Evolutionary conservation across 2,888 invertebrate species (phyloP).

Genomic region (Aleiodes leptofemur): DNA sequence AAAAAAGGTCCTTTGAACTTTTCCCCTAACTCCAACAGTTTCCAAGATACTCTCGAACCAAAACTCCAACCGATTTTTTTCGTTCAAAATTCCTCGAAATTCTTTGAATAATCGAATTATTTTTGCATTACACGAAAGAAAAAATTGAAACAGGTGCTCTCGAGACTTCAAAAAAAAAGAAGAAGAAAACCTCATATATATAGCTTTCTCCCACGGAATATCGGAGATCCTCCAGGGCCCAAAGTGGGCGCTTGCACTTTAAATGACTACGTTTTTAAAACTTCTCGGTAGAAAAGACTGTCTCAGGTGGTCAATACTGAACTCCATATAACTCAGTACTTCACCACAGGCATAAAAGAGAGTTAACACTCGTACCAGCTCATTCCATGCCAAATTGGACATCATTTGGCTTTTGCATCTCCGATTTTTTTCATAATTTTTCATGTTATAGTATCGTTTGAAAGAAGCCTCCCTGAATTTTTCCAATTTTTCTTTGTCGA

Average conservation of each 20-base stretch:
- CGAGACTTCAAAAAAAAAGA: neutral
- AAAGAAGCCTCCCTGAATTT: neutral
- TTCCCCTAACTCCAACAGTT: too few species aligned
- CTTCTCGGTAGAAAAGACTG: slow-evolving; percentile 20
- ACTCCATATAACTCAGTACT: slow-evolving; percentile 15
- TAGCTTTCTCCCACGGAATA: slow-evolving; percentile 30
- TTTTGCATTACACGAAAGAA: neutral
- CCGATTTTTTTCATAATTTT: too few species aligned
- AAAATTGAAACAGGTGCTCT: slow-evolving; percentile 10
- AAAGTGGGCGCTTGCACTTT: slow-evolving; percentile 18
- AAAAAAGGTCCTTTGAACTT: too few species aligned
- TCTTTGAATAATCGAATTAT: neutral
- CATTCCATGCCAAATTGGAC: neutral
- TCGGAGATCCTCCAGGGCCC: slow-evolving; percentile 3
- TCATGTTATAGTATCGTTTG: neutral
- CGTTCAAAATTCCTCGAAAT: too few species aligned
- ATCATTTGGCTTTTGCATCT: too few species aligned
- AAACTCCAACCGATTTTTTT: too few species aligned
- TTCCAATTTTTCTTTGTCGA: too few species aligned
- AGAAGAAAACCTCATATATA: neutral
- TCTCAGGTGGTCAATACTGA: slow-evolving; percentile 25
- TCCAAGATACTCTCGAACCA: too few species aligned
- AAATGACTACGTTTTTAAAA: slow-evolving; percentile 18
- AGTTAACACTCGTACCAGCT: slow-evolving; percentile 3
- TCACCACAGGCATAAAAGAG: slow-evolving; percentile 23